Evolutionary conservation across 2,113 vertebrate genomes (phyloP).

Genomic region (Xiphophorus hellerii): DNA sequence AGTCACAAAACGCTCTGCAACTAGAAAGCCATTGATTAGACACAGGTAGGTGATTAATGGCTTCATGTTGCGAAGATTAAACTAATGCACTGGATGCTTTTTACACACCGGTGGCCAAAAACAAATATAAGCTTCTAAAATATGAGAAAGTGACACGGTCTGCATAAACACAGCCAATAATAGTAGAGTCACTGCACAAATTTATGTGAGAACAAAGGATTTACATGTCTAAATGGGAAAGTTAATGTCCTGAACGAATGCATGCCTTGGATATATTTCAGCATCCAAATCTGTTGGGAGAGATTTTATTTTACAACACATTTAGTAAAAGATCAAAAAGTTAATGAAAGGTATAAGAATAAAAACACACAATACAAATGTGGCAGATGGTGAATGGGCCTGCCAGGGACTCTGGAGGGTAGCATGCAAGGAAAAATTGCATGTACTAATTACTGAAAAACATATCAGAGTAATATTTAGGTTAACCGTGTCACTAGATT

Average conservation of each 20-base stretch:
- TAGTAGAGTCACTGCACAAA: not conserved
- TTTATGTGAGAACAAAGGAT: not conserved
- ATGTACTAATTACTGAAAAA: slow-evolving; percentile 59
- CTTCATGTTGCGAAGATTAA: slow-evolving; percentile 19
- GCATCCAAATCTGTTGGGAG: not conserved
- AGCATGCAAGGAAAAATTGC: slow-evolving; percentile 37
- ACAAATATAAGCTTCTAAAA: slow-evolving; percentile 11
- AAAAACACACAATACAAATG: slow-evolving; percentile 8
- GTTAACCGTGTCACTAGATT: slow-evolving; percentile 53
- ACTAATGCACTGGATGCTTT: slow-evolving; percentile 1
- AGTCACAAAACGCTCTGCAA: slow-evolving; percentile 42
- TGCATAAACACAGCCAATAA: not conserved
- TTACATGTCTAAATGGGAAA: not conserved
- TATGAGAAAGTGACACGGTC: not conserved
- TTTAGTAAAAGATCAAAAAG: not conserved
- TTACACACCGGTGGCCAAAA: slow-evolving; percentile 24
- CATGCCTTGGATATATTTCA: slow-evolving; percentile 6
- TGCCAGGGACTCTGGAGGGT: slow-evolving; percentile 54
- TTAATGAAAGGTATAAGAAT: not conserved
- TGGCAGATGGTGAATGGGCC: slow-evolving; percentile 66
- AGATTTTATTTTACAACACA: not conserved
- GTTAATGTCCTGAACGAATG: not conserved
- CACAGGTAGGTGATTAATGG: slow-evolving; percentile 41
- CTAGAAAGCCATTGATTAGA: slow-evolving; percentile 44
- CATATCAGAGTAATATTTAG: slow-evolving; percentile 27